These are phyloP conservation scores for Imbricaverruca yamaguchii DNA, from an alignment of 2,888 invertebrate species.

Conservation along the genomic window DNA sequence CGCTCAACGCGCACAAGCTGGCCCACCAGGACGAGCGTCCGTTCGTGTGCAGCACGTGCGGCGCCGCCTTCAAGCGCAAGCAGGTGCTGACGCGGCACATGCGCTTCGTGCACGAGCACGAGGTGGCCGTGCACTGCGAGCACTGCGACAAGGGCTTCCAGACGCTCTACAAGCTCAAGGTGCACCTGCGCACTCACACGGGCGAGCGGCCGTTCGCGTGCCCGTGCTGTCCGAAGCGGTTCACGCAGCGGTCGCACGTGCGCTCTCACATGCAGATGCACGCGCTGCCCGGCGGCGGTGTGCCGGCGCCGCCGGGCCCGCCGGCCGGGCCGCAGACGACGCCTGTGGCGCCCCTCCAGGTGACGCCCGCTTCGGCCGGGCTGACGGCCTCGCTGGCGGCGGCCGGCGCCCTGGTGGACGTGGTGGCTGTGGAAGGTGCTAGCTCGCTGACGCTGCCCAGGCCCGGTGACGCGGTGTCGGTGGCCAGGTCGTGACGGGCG, in stretches of 20 bases:
- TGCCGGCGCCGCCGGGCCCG: neutral
- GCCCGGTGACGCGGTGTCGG: no score
- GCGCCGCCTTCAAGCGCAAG: neutral
- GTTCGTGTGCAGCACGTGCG: neutral
- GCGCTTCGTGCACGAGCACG: constrained; percentile 1
- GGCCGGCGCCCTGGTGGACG: no score
- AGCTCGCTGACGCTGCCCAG: no score
- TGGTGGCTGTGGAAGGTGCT: no score
- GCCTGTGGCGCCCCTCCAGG: neutral
- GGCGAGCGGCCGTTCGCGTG: neutral
- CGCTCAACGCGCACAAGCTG: constrained; percentile 3
- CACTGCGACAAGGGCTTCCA: constrained; percentile 13
- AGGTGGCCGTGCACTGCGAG: neutral
- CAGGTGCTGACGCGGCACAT: neutral
- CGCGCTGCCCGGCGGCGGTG: neutral
- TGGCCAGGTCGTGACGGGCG: no score
- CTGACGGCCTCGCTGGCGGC: no score
- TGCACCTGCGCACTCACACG: neutral
- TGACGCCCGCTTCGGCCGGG: no score
- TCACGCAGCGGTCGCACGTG: constrained; percentile 4
- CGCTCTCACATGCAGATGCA: constrained; percentile 10
- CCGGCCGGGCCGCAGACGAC: neutral
- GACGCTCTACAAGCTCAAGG: constrained; percentile 3
- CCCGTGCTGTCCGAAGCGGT: neutral
- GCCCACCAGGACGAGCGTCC: neutral